Base-by-base conservation (phyloP, 2,888 invertebrate species). In the Drosophila macrospina region DNA sequence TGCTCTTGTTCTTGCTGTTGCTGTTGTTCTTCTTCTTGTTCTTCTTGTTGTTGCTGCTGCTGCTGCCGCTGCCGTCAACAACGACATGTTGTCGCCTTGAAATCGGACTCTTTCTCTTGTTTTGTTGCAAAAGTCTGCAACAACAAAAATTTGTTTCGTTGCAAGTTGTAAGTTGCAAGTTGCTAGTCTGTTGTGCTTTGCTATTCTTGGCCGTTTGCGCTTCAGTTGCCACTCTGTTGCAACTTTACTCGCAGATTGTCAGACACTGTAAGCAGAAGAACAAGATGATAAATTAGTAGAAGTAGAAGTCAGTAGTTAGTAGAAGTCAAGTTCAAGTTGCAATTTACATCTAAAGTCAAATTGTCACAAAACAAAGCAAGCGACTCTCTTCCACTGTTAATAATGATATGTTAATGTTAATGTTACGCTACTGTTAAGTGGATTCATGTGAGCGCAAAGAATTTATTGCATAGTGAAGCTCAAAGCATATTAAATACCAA, bases 11-110 rank as follows among this genome's bases (percentile, higher is more conserved):
- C 30, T 36, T 62, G 41, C 16, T 62, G 51, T 20, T 47, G 50
- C 15, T 52, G 56, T 37, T 65, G 20, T 11, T 64, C 37, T 15
- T 44, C n/a, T 60, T 65, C 50, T 52, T 45, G 63, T 62, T 64
- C 61, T 70, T 63, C 44, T 51, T 63, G 48, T n/a, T 42, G 34
- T 36, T 62, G 41, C 16, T 62, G 51, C 15, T 47, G 50, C 15
- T 52, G 56, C 37, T 65, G 20, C 10, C 60, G 61, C 16, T 55
- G 61, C 26, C 54, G 57, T 41, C 72, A 71, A 66, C 72, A 56
- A 78, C 84, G 75, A 70, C 80, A 80, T 81, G 69, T 77, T 81
- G 79, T 48, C 44, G 62, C 63, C 51, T 56, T 70, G n/a, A 64
- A 64, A 44, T 57, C 39, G 20, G 15, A 45, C 26, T 45, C 24